Evolutionary conservation across 2,888 invertebrate species (phyloP).

Genomic region (Dendrolimus pini): DNA sequence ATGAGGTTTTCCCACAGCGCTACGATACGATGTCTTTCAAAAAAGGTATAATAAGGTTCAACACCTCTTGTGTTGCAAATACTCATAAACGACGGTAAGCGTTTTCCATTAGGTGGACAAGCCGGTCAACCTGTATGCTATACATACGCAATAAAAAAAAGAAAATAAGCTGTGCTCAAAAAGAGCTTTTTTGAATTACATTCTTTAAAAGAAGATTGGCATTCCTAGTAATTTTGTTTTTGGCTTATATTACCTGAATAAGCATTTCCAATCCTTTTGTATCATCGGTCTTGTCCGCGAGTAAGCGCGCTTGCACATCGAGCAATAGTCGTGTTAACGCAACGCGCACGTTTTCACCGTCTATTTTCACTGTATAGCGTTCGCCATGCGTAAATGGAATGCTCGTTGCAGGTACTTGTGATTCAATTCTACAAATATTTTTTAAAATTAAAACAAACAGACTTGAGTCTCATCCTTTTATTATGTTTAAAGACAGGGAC

Average conservation of each 20-base stretch:
- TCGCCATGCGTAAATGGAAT: constrained; percentile 68
- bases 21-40: too few species aligned
- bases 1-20: too few species aligned
- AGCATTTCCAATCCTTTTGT: constrained; percentile 82
- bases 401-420: constrained; percentile 71
- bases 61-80: too few species aligned
- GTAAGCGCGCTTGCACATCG: constrained; percentile 79
- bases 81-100: too few species aligned
- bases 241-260: constrained; percentile 47
- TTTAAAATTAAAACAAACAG: neutral
- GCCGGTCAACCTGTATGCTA: too few species aligned
- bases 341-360: constrained; percentile 83
- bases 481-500: too few species aligned
- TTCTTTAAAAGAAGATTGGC: neutral
- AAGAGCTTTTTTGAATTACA: too few species aligned
- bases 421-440: constrained; percentile 64
- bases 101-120: too few species aligned
- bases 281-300: constrained; percentile 84
- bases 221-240: neutral
- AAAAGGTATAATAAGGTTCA: too few species aligned
- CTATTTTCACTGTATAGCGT: constrained; percentile 63
- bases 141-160: too few species aligned
- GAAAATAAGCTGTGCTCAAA: too few species aligned
- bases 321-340: constrained; percentile 78
- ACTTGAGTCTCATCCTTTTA: too few species aligned